phyloP scores from a whole-genome alignment of 1,140 invertebrate species.

The Dendroctonus valens region DNA sequence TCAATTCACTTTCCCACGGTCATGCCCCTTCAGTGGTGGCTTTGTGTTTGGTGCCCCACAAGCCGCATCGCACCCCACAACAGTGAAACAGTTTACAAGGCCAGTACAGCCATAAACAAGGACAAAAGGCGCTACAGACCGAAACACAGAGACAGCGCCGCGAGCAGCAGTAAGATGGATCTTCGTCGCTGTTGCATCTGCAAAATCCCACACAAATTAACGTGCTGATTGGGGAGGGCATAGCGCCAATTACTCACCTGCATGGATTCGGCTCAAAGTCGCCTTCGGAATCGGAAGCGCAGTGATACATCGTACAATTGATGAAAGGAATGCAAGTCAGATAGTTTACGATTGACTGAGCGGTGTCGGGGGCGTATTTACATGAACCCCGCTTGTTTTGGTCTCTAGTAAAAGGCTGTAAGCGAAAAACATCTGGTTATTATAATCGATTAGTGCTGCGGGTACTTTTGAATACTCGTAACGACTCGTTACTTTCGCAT shows the following conservation, averaged over 20 bases:
- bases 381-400: conserved; percentile 81
- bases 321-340: conserved; percentile 79
- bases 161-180: conserved; percentile 53
- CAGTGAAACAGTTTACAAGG: conserved; percentile 81
- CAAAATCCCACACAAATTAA: not conserved
- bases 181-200: conserved; percentile 26
- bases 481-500: too few relatives aligned
- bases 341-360: conserved; percentile 75
- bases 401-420: conserved; percentile 66
- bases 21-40: conserved; percentile 36
- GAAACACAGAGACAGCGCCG: conserved; percentile 81
- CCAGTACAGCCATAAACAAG: conserved; percentile 91
- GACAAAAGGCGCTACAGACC: conserved; percentile 82
- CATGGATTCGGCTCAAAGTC: conserved; percentile 79
- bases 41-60: conserved; percentile 80
- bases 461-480: too few relatives aligned
- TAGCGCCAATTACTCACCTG: conserved; percentile 52
- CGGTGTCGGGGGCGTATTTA: conserved; percentile 84
- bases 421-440: conserved; percentile 35
- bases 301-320: conserved; percentile 89
- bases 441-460: not conserved
- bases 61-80: conserved; percentile 72
- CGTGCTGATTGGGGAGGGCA: not conserved
- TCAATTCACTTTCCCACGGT: conserved; percentile 28
- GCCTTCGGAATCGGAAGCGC: conserved; percentile 83